Conservation (phyloP, 1,140 invertebrate genomes). For the Lutraria rhynchaena region DNA sequence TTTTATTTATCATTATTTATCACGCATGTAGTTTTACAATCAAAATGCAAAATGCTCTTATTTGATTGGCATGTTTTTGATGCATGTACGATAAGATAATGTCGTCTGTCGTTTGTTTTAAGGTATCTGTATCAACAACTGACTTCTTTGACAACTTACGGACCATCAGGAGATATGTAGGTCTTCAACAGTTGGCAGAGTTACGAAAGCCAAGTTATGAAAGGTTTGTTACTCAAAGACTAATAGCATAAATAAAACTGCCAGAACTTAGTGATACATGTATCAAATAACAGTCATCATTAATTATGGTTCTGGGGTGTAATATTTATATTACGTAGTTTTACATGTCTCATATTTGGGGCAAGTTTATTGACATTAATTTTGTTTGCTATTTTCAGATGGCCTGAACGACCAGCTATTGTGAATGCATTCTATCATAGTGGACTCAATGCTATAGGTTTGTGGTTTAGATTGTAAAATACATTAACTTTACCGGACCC, state of each 20-base stretch:
- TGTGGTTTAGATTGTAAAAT: too few species aligned
- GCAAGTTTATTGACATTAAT: neutral
- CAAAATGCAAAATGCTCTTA: too few species aligned
- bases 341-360: too few species aligned
- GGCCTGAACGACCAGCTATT: constrained; percentile 59
- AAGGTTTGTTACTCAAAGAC: too few species aligned
- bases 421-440: constrained; percentile 71
- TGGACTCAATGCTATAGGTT: constrained; percentile 68
- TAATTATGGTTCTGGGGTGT: too few species aligned
- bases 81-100: neutral
- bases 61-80: neutral
- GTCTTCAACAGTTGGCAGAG: constrained; percentile 32
- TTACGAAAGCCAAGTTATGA: constrained; percentile 41
- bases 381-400: constrained; percentile 23
- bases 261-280: too few species aligned
- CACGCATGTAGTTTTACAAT: too few species aligned
- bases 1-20: too few species aligned
- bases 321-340: too few species aligned
- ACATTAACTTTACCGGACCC: too few species aligned
- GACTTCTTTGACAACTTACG: constrained; percentile 34
- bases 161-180: constrained; percentile 24
- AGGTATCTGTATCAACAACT: constrained; percentile 15
- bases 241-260: too few species aligned
- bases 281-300: too few species aligned
- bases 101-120: neutral